Conservation (phyloP, 2,797 vertebrate species). For the Lates japonicus region DNA sequence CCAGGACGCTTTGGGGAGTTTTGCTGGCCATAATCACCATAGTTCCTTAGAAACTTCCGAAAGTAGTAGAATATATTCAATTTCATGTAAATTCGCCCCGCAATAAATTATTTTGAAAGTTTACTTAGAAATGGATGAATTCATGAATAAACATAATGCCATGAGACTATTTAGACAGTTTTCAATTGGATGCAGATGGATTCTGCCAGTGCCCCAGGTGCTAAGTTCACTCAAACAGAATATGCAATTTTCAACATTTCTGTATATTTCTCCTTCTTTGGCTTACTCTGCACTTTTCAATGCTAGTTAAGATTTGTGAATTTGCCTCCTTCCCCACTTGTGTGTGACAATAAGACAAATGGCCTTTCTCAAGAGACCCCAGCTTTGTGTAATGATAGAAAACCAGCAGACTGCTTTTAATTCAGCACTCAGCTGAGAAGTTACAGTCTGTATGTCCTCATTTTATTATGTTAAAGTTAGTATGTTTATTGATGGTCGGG, state of each 20-base stretch:
- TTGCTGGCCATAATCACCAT: slow-evolving; percentile 10
- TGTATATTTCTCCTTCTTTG: slow-evolving; percentile 13
- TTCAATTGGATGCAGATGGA: slow-evolving; percentile 54
- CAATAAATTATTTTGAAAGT: slow-evolving; percentile 43
- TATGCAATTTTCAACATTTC: slow-evolving; percentile 33
- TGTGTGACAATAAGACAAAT: slow-evolving; percentile 43
- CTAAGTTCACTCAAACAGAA: slow-evolving; percentile 46
- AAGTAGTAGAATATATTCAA: slow-evolving; percentile 42
- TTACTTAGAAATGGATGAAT: slow-evolving; percentile 52
- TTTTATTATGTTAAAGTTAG: neutral
- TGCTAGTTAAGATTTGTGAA: slow-evolving; percentile 19
- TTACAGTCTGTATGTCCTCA: neutral
- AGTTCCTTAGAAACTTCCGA: slow-evolving; percentile 28
- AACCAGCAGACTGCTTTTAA: slow-evolving; percentile 19
- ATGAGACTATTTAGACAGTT: slow-evolving; percentile 48
- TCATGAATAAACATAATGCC: slow-evolving; percentile 59
- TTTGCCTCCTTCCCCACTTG: neutral
- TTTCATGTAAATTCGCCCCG: slow-evolving; percentile 53
- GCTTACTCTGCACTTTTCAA: slow-evolving; percentile 45
- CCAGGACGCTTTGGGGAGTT: neutral
- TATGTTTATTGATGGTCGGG: neutral
- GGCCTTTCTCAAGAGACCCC: slow-evolving; percentile 46
- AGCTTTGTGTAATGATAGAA: slow-evolving; percentile 34
- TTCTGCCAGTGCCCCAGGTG: slow-evolving; percentile 44
- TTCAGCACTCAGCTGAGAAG: neutral